Evolutionary conservation across 1,140 invertebrate species (phyloP).

Genomic region (Drosophila cardini): DNA sequence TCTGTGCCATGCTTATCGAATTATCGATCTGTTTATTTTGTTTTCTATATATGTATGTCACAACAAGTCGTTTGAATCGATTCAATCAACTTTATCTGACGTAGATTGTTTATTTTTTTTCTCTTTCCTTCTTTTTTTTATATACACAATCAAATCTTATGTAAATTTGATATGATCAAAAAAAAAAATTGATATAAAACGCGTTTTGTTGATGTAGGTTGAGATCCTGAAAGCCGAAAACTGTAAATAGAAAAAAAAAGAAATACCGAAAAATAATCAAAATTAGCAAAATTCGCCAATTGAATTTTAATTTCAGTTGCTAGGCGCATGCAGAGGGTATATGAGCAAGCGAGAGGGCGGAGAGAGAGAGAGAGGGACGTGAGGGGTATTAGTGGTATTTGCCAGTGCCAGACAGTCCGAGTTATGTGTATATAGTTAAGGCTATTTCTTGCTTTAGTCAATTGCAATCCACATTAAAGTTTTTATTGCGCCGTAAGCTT

Average conservation of each 20-base stretch:
- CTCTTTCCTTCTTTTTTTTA: not conserved
- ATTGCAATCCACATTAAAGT: conserved; percentile 39
- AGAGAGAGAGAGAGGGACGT: not conserved
- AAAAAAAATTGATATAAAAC: conserved; percentile 14
- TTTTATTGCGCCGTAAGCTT: conserved; percentile 40
- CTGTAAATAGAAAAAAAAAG: conserved; percentile 19
- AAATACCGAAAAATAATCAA: conserved; percentile 14
- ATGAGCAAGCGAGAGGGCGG: too few species aligned
- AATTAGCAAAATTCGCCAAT: conserved; percentile 36
- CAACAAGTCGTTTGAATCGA: conserved; percentile 12
- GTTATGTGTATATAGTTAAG: conserved; percentile 35
- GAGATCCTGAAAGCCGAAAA: conserved; percentile 40
- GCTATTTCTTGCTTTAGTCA: conserved; percentile 43
- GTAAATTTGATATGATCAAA: conserved; percentile 28
- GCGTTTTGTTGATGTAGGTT: conserved; percentile 39
- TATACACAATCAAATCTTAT: conserved; percentile 31
- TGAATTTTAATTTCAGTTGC: conserved; percentile 37
- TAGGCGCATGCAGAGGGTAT: not conserved
- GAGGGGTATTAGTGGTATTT: not conserved
- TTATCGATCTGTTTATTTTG: not conserved
- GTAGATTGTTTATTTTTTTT: conserved; percentile 3
- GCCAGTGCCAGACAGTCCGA: conserved; percentile 33
- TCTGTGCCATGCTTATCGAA: conserved; percentile 28
- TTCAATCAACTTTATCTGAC: not conserved
- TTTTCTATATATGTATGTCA: not conserved